Evolutionary conservation across 2,888 invertebrate species (phyloP), one percentile per base, ranked within the genome.

Genomic region (Hermaeophaga mercurialis): DNA sequence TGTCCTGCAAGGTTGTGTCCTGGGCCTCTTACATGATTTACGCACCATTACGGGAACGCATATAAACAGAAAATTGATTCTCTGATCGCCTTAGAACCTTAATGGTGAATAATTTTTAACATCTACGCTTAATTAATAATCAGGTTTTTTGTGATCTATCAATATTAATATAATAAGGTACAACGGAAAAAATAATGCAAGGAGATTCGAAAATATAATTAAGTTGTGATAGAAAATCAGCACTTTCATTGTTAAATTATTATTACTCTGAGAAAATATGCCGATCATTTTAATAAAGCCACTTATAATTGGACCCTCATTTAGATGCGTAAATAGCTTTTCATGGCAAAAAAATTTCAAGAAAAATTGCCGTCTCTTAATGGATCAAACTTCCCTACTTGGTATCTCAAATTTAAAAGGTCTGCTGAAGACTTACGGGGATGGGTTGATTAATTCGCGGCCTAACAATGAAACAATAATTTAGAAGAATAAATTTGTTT

Each of bases 11-110:
- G 22, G 43, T 24, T 24, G 43, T 24, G 43, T 24, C 15, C 24
- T 43, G 24, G 24, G 15, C 18, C 41, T 19, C 19, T 19, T 41
- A 11, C 7, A 9, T 41, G 41, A 41, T 41, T 41, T 41, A 41
- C 22, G 41, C 41, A 7, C 12, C 22, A 41, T 41, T 22, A 41
- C 15, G 18, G 22, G 7, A 41, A n/a, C n/a, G 4, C 41, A 41
- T 19, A 18, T 9, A 41, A 12, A 22, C 41, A 41, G 22, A 24
- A 43, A 43, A 43, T 43, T 43, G 43, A 43, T 24, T 24, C 26
- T 12, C 12, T 24, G 24, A 43, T 43, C 26, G 18, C 24, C 26
- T 24, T 15, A 24, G 26, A 43, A 8, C 24, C 24, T 19, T 26
- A 24, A 43, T 4, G 1, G 12, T 12, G 14, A 33, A 33, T 3